Evolutionary conservation across 2,797 vertebrate genomes (phyloP).

Genomic region (Merluccius polli): DNA sequence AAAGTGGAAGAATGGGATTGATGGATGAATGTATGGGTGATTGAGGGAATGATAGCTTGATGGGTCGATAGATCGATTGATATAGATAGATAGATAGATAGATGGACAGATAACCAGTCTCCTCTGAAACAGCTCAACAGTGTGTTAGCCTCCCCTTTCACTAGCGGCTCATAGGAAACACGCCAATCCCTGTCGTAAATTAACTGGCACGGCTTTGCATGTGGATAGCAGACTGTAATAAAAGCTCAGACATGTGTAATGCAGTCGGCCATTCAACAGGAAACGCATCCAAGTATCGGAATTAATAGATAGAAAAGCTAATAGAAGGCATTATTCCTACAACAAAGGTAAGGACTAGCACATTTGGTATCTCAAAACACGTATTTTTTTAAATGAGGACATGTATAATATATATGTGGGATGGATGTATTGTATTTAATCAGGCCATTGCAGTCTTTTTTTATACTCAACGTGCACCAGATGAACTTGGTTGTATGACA

Average conservation of each 20-base stretch:
- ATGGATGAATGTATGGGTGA: too few species aligned
- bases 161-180: too few species aligned
- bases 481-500: neutral
- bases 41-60: too few species aligned
- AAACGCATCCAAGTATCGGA: neutral
- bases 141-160: too few species aligned
- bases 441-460: neutral
- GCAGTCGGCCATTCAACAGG: neutral
- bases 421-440: too few species aligned
- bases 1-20: neutral
- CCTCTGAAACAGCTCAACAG: too few species aligned
- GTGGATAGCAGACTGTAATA: neutral
- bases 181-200: neutral
- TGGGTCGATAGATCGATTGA: too few species aligned
- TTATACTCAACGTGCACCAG: neutral
- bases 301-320: neutral
- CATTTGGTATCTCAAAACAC: neutral
- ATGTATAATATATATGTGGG: too few species aligned
- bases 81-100: too few species aligned
- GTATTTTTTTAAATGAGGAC: too few species aligned
- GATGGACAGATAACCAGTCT: too few species aligned
- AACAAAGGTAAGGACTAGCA: neutral
- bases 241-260: neutral
- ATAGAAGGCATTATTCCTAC: neutral
- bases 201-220: neutral